Evolutionary conservation across 2,113 vertebrate species (phyloP).

Genomic region (Dipodomys stephensi): DNA sequence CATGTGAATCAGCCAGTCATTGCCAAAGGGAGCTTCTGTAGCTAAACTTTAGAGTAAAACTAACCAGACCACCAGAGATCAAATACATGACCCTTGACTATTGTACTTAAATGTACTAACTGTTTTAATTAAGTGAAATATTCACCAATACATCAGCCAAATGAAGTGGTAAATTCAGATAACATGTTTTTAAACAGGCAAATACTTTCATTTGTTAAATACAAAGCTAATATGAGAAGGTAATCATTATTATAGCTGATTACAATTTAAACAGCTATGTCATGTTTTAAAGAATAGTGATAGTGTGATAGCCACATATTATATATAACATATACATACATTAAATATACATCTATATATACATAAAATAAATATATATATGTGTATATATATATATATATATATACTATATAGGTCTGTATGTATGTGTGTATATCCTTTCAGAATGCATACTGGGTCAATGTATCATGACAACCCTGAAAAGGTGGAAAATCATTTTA

Average conservation of each 20-base stretch:
- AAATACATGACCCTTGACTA: neutral
- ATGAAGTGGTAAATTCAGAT: neutral
- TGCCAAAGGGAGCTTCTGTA: neutral
- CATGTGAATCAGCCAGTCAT: slow-evolving; percentile 33
- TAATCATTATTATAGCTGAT: slow-evolving; percentile 3
- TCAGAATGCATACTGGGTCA: too few species aligned
- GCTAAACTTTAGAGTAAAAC: neutral
- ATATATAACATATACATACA: neutral
- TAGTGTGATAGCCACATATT: neutral
- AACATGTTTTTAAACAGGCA: neutral
- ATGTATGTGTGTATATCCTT: too few species aligned
- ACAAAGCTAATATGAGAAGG: neutral
- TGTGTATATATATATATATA: too few species aligned
- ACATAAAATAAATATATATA: too few species aligned
- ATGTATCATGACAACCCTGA: too few species aligned
- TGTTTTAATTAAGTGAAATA: slow-evolving; percentile 3
- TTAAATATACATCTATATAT: neutral
- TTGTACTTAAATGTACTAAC: slow-evolving; percentile 25
- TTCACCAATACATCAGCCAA: neutral
- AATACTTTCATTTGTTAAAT: slow-evolving; percentile 20
- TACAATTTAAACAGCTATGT: neutral
- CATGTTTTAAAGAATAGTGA: slow-evolving; percentile 21
- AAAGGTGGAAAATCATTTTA: neutral
- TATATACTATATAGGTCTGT: too few species aligned
- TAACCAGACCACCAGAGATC: slow-evolving; percentile 3